Percentiles rank a stretch among this genome's conserved stretches.
Conservation (phyloP, 2,797 vertebrate species). For the Muraenolepis orangiensis region DNA sequence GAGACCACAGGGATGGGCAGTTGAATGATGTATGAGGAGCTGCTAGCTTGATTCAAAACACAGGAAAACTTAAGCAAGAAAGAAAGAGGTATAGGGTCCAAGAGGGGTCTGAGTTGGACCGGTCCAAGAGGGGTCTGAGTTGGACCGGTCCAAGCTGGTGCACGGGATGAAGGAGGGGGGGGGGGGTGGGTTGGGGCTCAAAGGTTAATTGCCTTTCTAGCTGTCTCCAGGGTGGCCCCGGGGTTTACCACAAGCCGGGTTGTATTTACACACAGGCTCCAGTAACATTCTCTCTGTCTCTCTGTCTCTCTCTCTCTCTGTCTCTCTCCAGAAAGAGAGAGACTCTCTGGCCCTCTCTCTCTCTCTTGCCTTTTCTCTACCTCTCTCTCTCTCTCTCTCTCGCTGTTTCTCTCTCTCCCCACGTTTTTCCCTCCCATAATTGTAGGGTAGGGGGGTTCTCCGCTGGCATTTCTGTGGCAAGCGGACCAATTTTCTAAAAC, state of each 20-base stretch:
- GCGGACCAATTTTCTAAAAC: conserved; percentile 62
- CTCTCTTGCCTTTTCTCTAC: no score
- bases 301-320: no score
- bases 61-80: conserved; percentile 42
- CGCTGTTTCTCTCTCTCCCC: conserved; percentile 36
- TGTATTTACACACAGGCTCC: conserved; percentile 33
- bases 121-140: conserved; percentile 50
- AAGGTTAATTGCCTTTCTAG: conserved; percentile 61
- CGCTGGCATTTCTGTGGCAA: conserved; percentile 53
- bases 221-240: conserved; percentile 39
- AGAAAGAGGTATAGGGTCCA: no score
- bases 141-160: conserved; percentile 22
- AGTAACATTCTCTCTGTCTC: neutral
- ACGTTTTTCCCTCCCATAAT: neutral
- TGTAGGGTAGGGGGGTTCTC: conserved; percentile 46
- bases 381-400: conserved; percentile 8
- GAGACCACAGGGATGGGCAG: conserved; percentile 43
- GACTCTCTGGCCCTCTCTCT: no score
- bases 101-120: conserved; percentile 47
- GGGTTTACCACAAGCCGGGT: conserved; percentile 24
- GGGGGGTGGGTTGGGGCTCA: conserved; percentile 29
- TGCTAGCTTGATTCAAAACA: conserved; percentile 52
- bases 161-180: conserved; percentile 23
- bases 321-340: no score
- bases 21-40: conserved; percentile 62